Evolutionary conservation across 2,113 vertebrate species (phyloP).

Genomic region (Erpornis zantholeuca): DNA sequence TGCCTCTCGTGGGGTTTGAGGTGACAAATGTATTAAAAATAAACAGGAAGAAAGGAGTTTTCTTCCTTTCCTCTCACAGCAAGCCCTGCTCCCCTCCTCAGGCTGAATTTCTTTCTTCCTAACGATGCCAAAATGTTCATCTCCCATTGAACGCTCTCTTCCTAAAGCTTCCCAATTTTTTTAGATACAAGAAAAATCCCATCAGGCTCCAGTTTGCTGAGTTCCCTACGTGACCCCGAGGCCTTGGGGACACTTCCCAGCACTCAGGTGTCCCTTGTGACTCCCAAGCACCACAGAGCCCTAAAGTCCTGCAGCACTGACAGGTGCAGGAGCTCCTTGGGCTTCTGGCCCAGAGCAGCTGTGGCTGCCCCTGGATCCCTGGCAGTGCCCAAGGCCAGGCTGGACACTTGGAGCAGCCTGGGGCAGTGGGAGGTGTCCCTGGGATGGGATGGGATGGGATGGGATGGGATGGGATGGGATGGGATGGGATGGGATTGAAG

Average conservation of each 20-base stretch:
- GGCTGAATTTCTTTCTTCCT: neutral
- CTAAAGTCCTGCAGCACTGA: fast-evolving
- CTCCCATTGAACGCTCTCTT: neutral
- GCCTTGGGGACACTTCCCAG: neutral
- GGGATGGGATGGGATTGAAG: fast-evolving
- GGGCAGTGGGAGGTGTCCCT: neutral
- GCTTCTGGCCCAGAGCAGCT: neutral
- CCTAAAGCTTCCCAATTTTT: neutral
- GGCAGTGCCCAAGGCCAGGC: neutral
- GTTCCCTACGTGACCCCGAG: fast-evolving
- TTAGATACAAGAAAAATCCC: neutral
- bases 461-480: neutral
- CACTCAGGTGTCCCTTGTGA: fast-evolving
- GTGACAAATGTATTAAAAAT: neutral
- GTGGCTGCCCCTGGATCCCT: neutral
- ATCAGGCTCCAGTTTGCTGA: neutral
- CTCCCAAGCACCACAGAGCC: neutral
- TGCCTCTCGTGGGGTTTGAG: neutral
- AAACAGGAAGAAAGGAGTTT: neutral
- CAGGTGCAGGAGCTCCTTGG: neutral
- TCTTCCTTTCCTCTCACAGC: neutral
- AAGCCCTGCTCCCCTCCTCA: neutral
- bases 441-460: neutral
- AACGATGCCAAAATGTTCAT: neutral
- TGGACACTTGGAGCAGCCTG: neutral